These are phyloP conservation scores for Drosophila lutescens DNA, from an alignment of 2,888 invertebrate species.

Conservation along the genomic window DNA sequence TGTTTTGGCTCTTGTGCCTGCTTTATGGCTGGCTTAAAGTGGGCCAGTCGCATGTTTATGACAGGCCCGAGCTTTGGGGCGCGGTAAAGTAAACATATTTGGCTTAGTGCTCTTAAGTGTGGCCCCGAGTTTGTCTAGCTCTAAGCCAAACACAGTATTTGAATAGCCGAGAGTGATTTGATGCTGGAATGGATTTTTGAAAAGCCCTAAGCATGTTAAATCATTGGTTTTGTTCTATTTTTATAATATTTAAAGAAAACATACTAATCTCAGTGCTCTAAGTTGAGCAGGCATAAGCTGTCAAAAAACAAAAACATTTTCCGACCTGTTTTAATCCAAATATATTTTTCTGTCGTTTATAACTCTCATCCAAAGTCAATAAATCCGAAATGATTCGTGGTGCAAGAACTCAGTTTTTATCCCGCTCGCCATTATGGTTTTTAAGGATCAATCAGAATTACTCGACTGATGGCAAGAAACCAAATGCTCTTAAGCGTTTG, in stretches of 20 bases:
- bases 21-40: slow-evolving; percentile 47
- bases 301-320: neutral
- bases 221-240: too few species aligned
- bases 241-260: too few species aligned
- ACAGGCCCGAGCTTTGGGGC: slow-evolving; percentile 5
- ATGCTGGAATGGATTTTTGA: neutral
- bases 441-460: neutral
- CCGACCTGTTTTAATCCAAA: too few species aligned
- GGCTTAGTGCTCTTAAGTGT: slow-evolving; percentile 1
- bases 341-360: too few species aligned
- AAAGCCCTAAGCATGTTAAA: too few species aligned
- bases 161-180: neutral
- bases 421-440: neutral
- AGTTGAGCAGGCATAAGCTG: neutral
- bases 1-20: slow-evolving; percentile 48
- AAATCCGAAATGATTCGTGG: neutral
- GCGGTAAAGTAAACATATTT: slow-evolving; percentile 30
- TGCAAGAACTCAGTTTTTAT: neutral
- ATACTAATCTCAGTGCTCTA: neutral
- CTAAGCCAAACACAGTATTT: neutral
- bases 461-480: neutral
- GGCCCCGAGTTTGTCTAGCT: slow-evolving; percentile 5
- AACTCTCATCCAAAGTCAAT: neutral
- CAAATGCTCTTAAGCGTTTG: slow-evolving; percentile 2
- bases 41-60: slow-evolving; percentile 49